Evolutionary conservation across 2,797 vertebrate species (phyloP), one percentile per base, ranked within the genome.

Genomic region (Pelodytes ibericus): DNA sequence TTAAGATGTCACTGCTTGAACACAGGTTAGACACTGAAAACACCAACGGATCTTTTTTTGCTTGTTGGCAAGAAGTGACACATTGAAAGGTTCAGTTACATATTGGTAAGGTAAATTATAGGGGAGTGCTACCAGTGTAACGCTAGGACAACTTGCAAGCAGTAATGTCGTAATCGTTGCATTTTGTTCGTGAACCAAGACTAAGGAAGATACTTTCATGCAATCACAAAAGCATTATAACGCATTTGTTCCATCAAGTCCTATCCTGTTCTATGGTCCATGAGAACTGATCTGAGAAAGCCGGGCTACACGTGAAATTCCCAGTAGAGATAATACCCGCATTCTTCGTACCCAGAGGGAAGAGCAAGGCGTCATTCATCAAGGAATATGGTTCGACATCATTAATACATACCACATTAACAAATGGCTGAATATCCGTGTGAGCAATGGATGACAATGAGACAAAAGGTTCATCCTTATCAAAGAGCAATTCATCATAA

Each of bases 351-450:
- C 67, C 63, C 72, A 80, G 81, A 79, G 4, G 51, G 81, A 85
- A 82, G 31, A 47, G 20, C 36, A 82, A 75, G 82, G 20, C 33
- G 24, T 61, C 26, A 81, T 83, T 15, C 63, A 26, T 11, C n/a
- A 30, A 65, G 31, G 31, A 8, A 39, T 39, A 39, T 11, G 3
- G 49, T 8, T 9, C 13, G 44, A 11, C 44, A 49, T 2, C 27
- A 24, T 57, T 5, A 62, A 81, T 86, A 89, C 84, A 83, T 87
- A 88, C 86, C 87, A 87, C 77, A 81, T 83, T 85, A 83, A 80
- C 82, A 84, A 87, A 88, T 75, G 82, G 82, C 87, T 89, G 87
- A 84, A 82, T 82, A 81, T 81, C 85, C 81, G 0, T 27, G 85
- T 79, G 85, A 83, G 87, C 86, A 86, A 81, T 84, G 74, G 73